phyloP scores from a whole-genome alignment of 1,140 invertebrate species.

The Rhagoletis pomonella region DNA sequence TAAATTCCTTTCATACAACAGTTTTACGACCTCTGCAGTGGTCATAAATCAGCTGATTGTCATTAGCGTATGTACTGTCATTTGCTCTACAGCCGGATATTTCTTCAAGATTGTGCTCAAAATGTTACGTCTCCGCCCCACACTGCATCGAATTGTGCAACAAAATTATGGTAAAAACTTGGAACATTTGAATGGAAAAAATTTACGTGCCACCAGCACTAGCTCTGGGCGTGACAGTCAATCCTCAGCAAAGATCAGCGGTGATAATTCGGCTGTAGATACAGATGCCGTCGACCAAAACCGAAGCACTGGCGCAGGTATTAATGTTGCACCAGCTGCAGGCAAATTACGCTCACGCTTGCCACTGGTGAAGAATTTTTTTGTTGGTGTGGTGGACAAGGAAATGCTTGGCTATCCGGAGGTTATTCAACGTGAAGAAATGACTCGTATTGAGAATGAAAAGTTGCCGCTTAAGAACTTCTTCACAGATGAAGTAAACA shows the following conservation, averaged over 20 bases:
- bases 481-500: conserved; percentile 59
- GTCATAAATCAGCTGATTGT: background rate
- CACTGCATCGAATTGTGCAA: conserved; percentile 43
- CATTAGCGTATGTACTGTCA: background rate
- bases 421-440: conserved; percentile 79
- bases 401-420: conserved; percentile 80
- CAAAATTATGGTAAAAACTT: background rate
- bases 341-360: conserved; percentile 73
- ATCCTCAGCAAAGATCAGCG: background rate
- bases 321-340: conserved; percentile 54
- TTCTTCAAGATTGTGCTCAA: conserved; percentile 6
- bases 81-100: background rate
- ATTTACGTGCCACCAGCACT: background rate
- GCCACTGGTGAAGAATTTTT: conserved; percentile 80
- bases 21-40: too few species aligned
- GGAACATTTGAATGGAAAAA: conserved; percentile 35
- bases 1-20: too few species aligned
- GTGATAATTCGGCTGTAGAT: background rate
- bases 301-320: conserved; percentile 25
- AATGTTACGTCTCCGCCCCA: conserved; percentile 50
- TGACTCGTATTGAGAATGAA: conserved; percentile 77
- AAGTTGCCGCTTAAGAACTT: conserved; percentile 65
- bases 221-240: background rate
- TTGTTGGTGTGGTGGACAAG: conserved; percentile 77
- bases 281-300: conserved; percentile 42